Evolutionary conservation across 2,113 vertebrate species (phyloP), one percentile per base, ranked within the genome.

Genomic region (Tamias sibiricus): DNA sequence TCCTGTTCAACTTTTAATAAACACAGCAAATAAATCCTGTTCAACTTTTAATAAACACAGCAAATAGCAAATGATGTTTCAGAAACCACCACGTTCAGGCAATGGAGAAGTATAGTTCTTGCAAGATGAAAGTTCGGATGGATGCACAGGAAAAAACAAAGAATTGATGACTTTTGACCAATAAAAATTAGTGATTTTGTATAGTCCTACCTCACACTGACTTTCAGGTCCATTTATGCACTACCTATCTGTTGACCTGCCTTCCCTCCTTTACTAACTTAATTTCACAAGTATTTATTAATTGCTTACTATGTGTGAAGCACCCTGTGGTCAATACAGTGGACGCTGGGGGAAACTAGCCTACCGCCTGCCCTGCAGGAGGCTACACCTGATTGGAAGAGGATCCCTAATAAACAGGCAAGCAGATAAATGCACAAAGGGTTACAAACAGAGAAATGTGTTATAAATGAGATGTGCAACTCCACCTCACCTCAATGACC

Each of bases 21-120:
- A 94, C 82, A n/a, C n/a, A n/a, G n/a, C n/a, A n/a, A n/a, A n/a
- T n/a, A 96, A 62, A 97, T 86, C 57, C 35, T 77, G 85, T 89
- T 80, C 10, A 42, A 57, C 62, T 93, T 90, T 86, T 76, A 90
- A 92, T 83, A 90, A 95, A 94, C 82, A n/a, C n/a, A n/a, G n/a
- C n/a, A n/a, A n/a, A n/a, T n/a, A n/a, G n/a, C n/a, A n/a, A 88
- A 83, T 87, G 54, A 86, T 72, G 59, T 64, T 91, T 92, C 44
- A 77, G 81, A 94, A 71, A 37, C 76, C 42, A 74, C 11, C 5
- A 76, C 32, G 28, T 76, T 54, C 35, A 52, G 47, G 35, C 40
- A 69, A 24, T 49, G 54, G 26, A 80, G 59, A 66, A 80, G 22
- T 64, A 19, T 32, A 59, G 13, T 79, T 64, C 44, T 17, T 69